Conservation (phyloP, 2,888 invertebrate species). For the Drosophila nr. perissopoda region DNA sequence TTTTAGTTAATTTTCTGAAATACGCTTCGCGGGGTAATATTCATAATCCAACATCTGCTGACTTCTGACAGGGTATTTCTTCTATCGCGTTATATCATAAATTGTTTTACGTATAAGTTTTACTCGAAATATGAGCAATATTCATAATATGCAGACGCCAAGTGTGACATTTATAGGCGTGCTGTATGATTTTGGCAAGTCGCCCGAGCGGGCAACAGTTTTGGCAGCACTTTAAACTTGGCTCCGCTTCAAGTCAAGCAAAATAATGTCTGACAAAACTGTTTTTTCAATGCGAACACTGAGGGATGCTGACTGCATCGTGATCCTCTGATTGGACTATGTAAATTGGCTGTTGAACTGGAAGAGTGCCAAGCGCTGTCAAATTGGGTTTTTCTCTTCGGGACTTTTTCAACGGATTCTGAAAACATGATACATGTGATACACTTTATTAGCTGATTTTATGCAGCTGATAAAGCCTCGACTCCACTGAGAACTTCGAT, state of each 20-base stretch:
- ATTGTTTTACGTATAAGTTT: conserved; percentile 24
- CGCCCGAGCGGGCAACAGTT: conserved; percentile 37
- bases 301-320: conserved; percentile 10
- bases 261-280: conserved; percentile 56
- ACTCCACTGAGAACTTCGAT: conserved; percentile 5
- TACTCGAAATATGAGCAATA: conserved; percentile 10
- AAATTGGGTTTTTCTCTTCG: conserved; percentile 6
- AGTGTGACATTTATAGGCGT: conserved; percentile 49
- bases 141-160: conserved; percentile 43
- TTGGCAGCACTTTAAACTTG: conserved; percentile 60
- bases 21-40: not conserved
- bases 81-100: conserved; percentile 4
- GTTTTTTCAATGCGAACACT: conserved; percentile 51
- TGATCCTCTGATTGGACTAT: conserved; percentile 10
- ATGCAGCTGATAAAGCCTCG: conserved; percentile 9
- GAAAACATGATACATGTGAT: not conserved
- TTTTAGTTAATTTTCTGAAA: conserved; percentile 1
- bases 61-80: not conserved
- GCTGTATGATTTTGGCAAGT: conserved; percentile 29
- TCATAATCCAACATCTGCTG: not conserved
- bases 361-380: conserved; percentile 17
- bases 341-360: conserved; percentile 41
- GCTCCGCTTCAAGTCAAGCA: conserved; percentile 45
- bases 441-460: conserved; percentile 1
- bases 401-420: conserved; percentile 4